Base-by-base conservation (phyloP, 2,888 invertebrate species). In the Caradrina clavipalpis region DNA sequence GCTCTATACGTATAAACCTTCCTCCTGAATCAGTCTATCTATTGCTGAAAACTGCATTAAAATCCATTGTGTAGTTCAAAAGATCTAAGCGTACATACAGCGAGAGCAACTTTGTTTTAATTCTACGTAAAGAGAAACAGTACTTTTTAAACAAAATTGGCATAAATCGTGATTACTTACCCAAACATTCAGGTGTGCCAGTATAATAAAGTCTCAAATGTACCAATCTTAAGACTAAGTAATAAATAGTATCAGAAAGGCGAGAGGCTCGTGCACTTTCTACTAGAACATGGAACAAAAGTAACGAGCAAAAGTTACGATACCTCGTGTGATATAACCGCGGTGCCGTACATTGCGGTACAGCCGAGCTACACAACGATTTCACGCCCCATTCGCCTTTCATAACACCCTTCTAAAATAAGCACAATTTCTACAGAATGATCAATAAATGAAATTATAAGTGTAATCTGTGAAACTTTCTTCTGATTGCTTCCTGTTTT, bases 291-390 rank as follows among this genome's bases (percentile, higher is more conserved):
- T 89, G 87, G 84, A 87, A 90, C 90, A 90, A 91, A 91, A 90
- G 90, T 89, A 90, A 91, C 88, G 88, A 92, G 93, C 92, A 91
- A 91, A 91, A 94, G 93, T 92, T 93, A 92, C 93, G 93, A 93
- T 93, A 91, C 89, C 91, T 91, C 86, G 87, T 87, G 90, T 94
- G 94, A 94, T 93, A 94, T 94, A 94, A 94, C 89, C 83, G 85
- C 85, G 73, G 88, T 86, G 63, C 83, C 78, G 80, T 80, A 77
- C 78, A 76, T 83, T 87, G 87, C 89, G 83, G 84, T 86, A 80
- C 79, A 81, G 45, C 78, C 79, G 69, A 26, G 26, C 26, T 26
- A 26, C 4, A 26, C 26, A 82, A 74, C 84, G 87, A 90, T 90
- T 91, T 90, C 89, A 90, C 88, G 90, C 88, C 87, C 86, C 89